These are phyloP conservation scores for Ennomos erosarius DNA, from an alignment of 2,888 invertebrate species.

Conservation along the genomic window DNA sequence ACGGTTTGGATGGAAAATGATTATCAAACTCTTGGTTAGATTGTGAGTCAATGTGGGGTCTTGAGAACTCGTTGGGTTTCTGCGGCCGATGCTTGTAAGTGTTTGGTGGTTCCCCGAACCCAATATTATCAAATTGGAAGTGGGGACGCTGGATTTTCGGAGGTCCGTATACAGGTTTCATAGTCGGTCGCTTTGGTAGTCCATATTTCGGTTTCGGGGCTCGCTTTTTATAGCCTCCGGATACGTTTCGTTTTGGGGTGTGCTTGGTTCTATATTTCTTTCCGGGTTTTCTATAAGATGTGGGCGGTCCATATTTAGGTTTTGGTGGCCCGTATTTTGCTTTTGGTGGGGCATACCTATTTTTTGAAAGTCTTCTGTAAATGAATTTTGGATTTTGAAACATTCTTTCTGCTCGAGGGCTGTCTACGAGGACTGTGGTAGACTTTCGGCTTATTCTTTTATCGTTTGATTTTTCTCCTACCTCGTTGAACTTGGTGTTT, in stretches of 20 bases:
- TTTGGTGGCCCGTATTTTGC: conserved; percentile 56
- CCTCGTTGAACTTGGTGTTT: conserved; percentile 41
- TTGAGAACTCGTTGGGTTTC: conserved; percentile 14
- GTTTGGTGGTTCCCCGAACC: conserved; percentile 71
- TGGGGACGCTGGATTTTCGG: conserved; percentile 42
- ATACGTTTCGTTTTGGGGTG: conserved; percentile 49
- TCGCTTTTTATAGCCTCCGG: conserved; percentile 49
- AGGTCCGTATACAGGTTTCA: conserved; percentile 47
- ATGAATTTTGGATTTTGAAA: conserved; percentile 61
- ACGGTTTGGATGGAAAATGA: conserved; percentile 8
- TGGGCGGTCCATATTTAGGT: conserved; percentile 53
- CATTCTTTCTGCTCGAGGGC: conserved; percentile 50
- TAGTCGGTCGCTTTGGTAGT: conserved; percentile 45
- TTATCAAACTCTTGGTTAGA: conserved; percentile 5
- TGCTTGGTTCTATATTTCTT: conserved; percentile 57
- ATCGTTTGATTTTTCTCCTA: conserved; percentile 40
- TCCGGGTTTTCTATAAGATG: conserved; percentile 49
- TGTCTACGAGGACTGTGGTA: conserved; percentile 61
- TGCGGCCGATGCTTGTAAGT: conserved; percentile 8
- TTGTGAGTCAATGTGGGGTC: conserved; percentile 1
- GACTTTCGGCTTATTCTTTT: conserved; percentile 59
- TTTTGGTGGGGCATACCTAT: conserved; percentile 52
- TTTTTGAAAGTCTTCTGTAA: conserved; percentile 54
- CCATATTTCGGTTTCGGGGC: conserved; percentile 50
- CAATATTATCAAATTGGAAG: conserved; percentile 49